These are phyloP conservation scores for Caenorhabditis japonica DNA, from an alignment of 2,888 invertebrate genomes.

Conservation along the genomic window DNA sequence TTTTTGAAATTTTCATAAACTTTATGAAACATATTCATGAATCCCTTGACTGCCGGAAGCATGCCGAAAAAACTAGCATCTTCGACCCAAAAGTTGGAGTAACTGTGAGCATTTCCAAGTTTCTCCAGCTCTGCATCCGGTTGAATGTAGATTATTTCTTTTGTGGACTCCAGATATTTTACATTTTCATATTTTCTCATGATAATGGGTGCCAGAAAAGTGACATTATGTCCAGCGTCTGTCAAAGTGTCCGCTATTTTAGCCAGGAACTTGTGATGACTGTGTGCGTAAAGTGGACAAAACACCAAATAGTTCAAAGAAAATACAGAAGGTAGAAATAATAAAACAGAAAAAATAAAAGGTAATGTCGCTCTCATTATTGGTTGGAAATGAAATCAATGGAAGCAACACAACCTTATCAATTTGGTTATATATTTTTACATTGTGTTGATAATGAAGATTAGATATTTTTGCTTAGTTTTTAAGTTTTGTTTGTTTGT, in stretches of 20 bases:
- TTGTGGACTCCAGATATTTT: slow-evolving; percentile 26
- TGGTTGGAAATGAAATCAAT: too few species aligned
- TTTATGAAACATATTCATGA: slow-evolving; percentile 20
- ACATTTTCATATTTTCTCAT: slow-evolving; percentile 18
- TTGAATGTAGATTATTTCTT: slow-evolving; percentile 24
- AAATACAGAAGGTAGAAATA: background rate
- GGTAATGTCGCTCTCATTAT: background rate
- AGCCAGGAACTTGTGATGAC: slow-evolving; percentile 33
- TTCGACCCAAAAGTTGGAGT: slow-evolving; percentile 20
- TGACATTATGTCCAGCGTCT: slow-evolving; percentile 40
- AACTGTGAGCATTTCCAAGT: slow-evolving; percentile 11
- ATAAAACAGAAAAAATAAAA: background rate
- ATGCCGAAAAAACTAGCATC: slow-evolving; percentile 10
- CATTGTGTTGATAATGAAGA: too few species aligned
- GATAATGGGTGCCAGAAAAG: slow-evolving; percentile 27
- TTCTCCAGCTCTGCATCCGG: slow-evolving; percentile 19
- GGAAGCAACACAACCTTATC: too few species aligned
- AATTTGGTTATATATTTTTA: too few species aligned
- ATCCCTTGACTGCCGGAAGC: slow-evolving; percentile 11
- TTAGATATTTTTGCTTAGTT: too few species aligned
- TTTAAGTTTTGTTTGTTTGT: too few species aligned
- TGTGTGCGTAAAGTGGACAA: slow-evolving; percentile 33
- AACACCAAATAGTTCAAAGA: slow-evolving; percentile 9
- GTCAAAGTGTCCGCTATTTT: slow-evolving; percentile 37
- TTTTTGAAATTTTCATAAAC: slow-evolving; percentile 16